These are phyloP conservation scores for Dallia pectoralis DNA, from an alignment of 2,797 vertebrate species.

Conservation along the genomic window DNA sequence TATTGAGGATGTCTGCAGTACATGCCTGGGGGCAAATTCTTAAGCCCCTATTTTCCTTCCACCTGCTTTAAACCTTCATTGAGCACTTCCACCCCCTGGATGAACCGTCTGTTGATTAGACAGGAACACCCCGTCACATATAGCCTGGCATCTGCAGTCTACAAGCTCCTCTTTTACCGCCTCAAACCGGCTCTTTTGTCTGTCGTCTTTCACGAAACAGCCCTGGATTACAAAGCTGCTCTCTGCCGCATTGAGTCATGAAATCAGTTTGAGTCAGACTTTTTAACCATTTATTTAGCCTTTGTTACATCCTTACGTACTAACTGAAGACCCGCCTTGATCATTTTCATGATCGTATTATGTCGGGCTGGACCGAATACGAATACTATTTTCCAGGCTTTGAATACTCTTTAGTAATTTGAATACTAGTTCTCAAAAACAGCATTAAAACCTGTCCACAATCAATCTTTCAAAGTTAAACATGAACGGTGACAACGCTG, in stretches of 20 bases:
- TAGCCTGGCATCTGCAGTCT: not conserved
- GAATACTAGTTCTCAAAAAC: too few relatives aligned
- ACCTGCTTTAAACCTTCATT: not conserved
- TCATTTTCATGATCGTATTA: too few relatives aligned
- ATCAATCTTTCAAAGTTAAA: too few relatives aligned
- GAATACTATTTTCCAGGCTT: too few relatives aligned
- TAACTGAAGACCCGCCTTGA: too few relatives aligned
- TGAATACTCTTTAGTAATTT: too few relatives aligned
- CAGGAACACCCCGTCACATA: not conserved
- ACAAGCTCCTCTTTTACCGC: not conserved
- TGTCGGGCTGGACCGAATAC: constrained; percentile 11
- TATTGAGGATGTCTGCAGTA: too few relatives aligned
- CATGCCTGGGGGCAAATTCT: too few relatives aligned
- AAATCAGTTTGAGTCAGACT: constrained; percentile 9
- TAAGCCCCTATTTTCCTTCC: not conserved
- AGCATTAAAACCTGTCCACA: too few relatives aligned
- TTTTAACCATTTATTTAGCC: constrained; percentile 7
- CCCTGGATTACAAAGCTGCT: constrained; percentile 17
- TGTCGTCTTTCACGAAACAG: not conserved
- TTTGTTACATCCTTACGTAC: too few relatives aligned
- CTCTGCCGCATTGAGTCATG: constrained; percentile 20
- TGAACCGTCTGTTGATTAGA: not conserved
- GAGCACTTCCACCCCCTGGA: not conserved
- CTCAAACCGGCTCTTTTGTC: not conserved
- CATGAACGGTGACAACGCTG: too few relatives aligned